A percentile compares a stretch with the other conserved stretches of the same genome.
These are phyloP conservation scores for Ladona fulva DNA, from an alignment of 1,140 invertebrate species.

Conservation along the genomic window DNA sequence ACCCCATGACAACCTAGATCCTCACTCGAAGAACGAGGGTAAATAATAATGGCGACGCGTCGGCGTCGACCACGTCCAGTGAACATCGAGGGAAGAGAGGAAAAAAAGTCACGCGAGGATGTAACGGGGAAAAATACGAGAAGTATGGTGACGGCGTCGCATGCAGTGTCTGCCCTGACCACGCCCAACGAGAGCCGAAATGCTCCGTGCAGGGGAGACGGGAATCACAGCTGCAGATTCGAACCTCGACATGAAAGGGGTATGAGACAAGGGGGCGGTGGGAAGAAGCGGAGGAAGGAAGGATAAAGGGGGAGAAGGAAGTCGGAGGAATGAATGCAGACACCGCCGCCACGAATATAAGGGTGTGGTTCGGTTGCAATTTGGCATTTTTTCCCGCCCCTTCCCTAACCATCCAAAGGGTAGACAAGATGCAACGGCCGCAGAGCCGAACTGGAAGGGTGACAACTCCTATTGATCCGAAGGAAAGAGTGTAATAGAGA, in stretches of 20 bases:
- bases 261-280: background rate
- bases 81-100: too few species aligned
- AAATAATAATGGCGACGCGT: too few species aligned
- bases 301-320: background rate
- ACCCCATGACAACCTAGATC: too few species aligned
- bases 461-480: background rate
- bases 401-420: background rate
- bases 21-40: too few species aligned
- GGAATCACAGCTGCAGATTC: background rate
- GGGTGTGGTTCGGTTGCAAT: constrained; percentile 2
- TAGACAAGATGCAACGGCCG: background rate
- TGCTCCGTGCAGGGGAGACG: background rate
- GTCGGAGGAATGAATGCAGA: background rate
- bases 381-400: background rate
- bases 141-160: background rate
- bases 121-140: background rate
- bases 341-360: background rate
- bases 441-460: background rate
- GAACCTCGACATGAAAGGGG: background rate
- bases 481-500: background rate
- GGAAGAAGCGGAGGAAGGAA: background rate
- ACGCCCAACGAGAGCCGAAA: constrained; percentile 1
- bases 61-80: too few species aligned
- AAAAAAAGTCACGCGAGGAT: too few species aligned
- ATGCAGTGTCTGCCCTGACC: constrained; percentile 6